Conservation (phyloP, 23 tunicate genomes). For the Phallusia fumigata region DNA sequence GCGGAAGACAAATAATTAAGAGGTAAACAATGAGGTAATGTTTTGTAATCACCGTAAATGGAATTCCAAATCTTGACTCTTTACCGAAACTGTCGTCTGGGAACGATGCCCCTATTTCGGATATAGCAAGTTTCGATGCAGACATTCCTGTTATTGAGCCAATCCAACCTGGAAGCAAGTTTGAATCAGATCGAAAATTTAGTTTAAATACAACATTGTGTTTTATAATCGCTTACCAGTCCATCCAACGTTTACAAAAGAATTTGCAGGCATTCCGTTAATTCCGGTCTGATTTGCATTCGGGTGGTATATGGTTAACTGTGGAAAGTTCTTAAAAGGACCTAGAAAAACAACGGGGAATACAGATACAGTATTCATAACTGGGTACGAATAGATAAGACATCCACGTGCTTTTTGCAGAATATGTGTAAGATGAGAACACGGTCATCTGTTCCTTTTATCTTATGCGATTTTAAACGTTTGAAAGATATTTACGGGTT, state of each 20-base stretch:
- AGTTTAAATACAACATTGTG: neutral
- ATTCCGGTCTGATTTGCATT: constrained; percentile 55
- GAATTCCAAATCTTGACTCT: constrained; percentile 90
- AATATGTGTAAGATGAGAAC: no score
- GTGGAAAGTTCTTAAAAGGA: constrained; percentile 73
- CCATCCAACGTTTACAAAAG: constrained; percentile 88
- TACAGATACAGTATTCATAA: no score
- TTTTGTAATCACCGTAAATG: constrained; percentile 63
- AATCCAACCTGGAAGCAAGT: constrained; percentile 77
- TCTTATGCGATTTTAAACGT: no score
- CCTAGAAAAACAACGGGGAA: constrained; percentile 16
- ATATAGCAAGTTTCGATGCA: constrained; percentile 78
- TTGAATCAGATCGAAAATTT: neutral
- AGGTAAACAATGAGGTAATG: neutral
- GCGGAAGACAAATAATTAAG: neutral
- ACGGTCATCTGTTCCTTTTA: no score
- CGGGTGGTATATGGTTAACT: constrained; percentile 88
- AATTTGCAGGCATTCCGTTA: constrained; percentile 52
- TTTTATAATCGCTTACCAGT: constrained; percentile 48
- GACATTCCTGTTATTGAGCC: constrained; percentile 96
- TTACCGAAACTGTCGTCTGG: constrained; percentile 83
- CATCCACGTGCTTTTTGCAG: no score
- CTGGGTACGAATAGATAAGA: no score
- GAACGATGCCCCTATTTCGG: constrained; percentile 87
- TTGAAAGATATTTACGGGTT: no score